Evolutionary conservation across 2,113 vertebrate species (phyloP), one percentile per base, ranked within the genome.

Genomic region (Sceloporus undulatus): DNA sequence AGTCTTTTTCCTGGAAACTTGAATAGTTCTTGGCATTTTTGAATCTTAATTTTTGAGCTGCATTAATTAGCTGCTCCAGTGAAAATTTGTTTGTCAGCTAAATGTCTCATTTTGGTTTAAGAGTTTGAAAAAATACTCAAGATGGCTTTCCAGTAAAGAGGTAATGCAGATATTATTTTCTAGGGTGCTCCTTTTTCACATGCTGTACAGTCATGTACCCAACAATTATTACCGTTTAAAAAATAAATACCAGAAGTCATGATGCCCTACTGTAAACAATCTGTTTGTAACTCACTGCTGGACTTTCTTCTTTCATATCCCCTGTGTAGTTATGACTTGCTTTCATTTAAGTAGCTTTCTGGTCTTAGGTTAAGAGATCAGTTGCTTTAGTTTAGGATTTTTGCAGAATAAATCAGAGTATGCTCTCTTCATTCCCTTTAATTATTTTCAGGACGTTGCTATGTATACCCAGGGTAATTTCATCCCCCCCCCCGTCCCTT

Each of bases 281-380:
- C 16, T 62, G 34, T 81, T 48, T 62, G 25, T 14, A 5, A 13
- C 38, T 65, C 38, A 40, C 13, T 42, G 13, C 21, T 62, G 38
- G 13, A 3, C 14, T 9, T 14, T 75, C 52, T 76, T 34, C 68
- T 59, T 59, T 87, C 25, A 25, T 10, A 23, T 74, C 1, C 48
- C 27, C 66, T 83, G 7, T 25, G 8, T 19, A 25, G 23, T 11
- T 9, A 87, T 71, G 23, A 23, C 70, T n/a, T 65, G 19, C 2
- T 82, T 87, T 82, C 86, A 81, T 87, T 87, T 81, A 52, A 48
- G 75, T 29, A 34, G 76, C 34, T 42, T 54, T 71, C 4, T 48
- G 56, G 40, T 42, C 38, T 62, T 76, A 29, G 6, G n/a, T 56
- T 34, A 73, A 73, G 48, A 52, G 21, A 56, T 6, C 11, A 48